Evolutionary conservation across 1,140 invertebrate species (phyloP).

Genomic region (Nilaparvata lugens): DNA sequence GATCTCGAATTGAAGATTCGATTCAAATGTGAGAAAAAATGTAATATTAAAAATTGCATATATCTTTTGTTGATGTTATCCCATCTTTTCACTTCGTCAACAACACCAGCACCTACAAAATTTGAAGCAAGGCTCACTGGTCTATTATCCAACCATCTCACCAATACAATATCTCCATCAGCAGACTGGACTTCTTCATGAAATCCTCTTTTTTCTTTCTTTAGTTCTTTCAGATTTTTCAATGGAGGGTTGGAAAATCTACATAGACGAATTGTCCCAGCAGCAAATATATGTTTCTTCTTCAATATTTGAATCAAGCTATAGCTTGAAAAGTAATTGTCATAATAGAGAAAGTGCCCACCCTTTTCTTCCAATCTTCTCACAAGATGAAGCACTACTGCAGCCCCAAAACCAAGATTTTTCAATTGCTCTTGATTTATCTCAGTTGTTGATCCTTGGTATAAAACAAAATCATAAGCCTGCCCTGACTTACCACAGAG

Average conservation of each 20-base stretch:
- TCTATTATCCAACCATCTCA: conserved; percentile 21
- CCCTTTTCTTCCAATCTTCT: background rate
- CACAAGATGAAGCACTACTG: conserved; percentile 1
- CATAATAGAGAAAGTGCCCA: conserved; percentile 19
- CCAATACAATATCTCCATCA: conserved; percentile 3
- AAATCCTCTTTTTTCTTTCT: conserved; percentile 17
- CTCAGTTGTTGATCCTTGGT: conserved; percentile 24
- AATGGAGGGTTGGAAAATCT: conserved; percentile 18
- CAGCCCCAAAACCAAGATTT: conserved; percentile 9
- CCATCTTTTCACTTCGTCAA: conserved; percentile 25
- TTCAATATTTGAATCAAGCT: conserved; percentile 9
- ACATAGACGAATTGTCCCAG: conserved; percentile 16
- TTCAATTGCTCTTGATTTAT: conserved; percentile 7
- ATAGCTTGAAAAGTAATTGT: conserved; percentile 22
- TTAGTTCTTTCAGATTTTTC: conserved; percentile 16
- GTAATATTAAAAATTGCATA: no score
- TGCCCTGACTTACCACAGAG: conserved; percentile 25
- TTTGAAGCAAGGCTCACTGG: conserved; percentile 18
- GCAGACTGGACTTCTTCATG: background rate
- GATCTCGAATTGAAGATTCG: no score
- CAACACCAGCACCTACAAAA: conserved; percentile 15
- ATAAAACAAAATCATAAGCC: conserved; percentile 26
- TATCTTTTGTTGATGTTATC: conserved; percentile 30
- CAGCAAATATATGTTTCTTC: conserved; percentile 8
- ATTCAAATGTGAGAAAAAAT: no score